Evolutionary conservation across 2,113 vertebrate genomes (phyloP), one percentile per base, ranked within the genome.

Genomic region (Macaca nemestrina): DNA sequence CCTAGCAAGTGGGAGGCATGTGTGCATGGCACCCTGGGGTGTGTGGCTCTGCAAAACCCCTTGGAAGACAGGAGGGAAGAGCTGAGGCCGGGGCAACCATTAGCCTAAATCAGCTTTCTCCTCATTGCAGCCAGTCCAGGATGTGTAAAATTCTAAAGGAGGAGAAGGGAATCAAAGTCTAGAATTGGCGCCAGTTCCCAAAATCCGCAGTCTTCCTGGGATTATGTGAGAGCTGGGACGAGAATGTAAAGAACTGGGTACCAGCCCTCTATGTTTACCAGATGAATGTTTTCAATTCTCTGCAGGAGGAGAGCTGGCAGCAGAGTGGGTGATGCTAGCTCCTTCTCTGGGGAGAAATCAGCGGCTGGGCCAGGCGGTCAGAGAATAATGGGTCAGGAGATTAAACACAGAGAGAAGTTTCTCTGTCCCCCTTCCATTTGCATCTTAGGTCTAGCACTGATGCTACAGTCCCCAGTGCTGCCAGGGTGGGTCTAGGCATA

Each of bases 1-100:
- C 25, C 23, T 8, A 13, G 82, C 0, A 1, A 32, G 5, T 6
- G 17, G 48, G 61, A 40, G 40, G 57, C 3, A 0, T 0, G 0
- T 8, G 35, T 22, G 14, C 67, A 0, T 0, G 14, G 61, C 45
- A 5, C 8, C 8, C 23, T 8, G 0, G 0, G 20, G 17, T 2
- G 0, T 27, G 73, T 38, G 50, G 45, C 14, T 84, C 30, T 17
- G 67, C n/a, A 8, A 1, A 23, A 61, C 25, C n/a, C 52, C 43
- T 2, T 38, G 35, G 20, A 48, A 52, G 38, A 50, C 38, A 27
- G 8, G 20, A 5, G 4, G 52, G 11, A 57, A 10, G 5, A n/a
- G 43, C 57, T 18, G 81, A 72, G 35, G 17, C 35, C 35, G 20
- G 20, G 30, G n/a, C 6, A 14, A 8, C 18, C 50, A 55, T 48